Evolutionary conservation across 2,797 vertebrate species (phyloP), one percentile per base, ranked within the genome.

Genomic region (Helicolenus hilgendorfi): DNA sequence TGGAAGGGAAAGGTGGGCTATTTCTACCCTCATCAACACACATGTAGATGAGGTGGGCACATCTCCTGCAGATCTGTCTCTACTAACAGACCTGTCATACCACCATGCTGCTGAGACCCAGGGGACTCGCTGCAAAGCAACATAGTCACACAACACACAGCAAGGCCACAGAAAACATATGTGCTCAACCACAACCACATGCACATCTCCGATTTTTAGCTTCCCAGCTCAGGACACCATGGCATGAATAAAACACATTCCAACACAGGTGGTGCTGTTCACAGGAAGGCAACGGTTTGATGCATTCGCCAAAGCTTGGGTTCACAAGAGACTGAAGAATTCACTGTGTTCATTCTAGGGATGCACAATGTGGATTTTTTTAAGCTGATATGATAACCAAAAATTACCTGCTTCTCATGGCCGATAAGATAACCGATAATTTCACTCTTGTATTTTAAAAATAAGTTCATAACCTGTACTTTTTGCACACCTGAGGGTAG

Each of bases 181-280:
- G 58, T 84, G 73, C 85, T 80, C 53, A 77, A 56, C 67, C 59
- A 79, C 71, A 79, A 73, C 60, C 70, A 88, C 63, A 71, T 72
- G 13, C 76, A 35, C 73, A 53, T 81, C 55, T 72, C 67, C 35
- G 58, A 85, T 68, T 86, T 78, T 73, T 79, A 71, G 87, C 63
- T 70, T 69, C 73, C 4, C 59, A 56, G 77, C 73, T 76, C 27
- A 20, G 69, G 76, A 72, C 81, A 74, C 88, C 45, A 49, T 59
- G 35, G 24, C 69, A 62, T 81, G 75, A 81, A 90, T 89, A 91
- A 92, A 88, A 84, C 73, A 90, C 65, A 85, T 69, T 35, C 64
- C 22, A 41, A 58, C 74, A 59, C 65, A 72, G 83, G 77, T 64
- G 27, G 72, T 38, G 5, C 31, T 65, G 77, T 81, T 85, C 79